Evolutionary conservation across 1,140 invertebrate genomes (phyloP), one percentile per base, ranked within the genome.

Genomic region (Ceratosolen fusciceps): DNA sequence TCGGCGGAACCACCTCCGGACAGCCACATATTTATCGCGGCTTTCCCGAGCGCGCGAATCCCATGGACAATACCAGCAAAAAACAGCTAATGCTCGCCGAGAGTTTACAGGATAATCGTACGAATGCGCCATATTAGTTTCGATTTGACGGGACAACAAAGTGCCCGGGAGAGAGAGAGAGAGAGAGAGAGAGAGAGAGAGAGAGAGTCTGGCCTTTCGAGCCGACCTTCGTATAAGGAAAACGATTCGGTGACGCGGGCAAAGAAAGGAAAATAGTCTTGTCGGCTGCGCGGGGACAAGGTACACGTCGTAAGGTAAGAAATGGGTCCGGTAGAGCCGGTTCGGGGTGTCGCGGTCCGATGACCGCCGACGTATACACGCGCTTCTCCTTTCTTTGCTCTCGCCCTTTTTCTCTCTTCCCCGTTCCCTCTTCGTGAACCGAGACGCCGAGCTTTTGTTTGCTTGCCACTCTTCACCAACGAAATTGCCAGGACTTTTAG

Each of bases 331-430:
- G 47, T 49, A 21, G 8, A 54, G 47, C 70, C 70, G 70, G 70
- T 72, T 72, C 26, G 54, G 47, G 47, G 47, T 72, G 70, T 72
- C 29, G 24, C 70, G 47, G 47, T 54, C 31, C 26, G 29, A 2
- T 54, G 39, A 14, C 2, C 58, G 19, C 58, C 5, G 58, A 43
- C 12, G 5, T 12, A 43, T 12, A 12, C 39, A 16, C 43, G 10
- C 10, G 4, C 29, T 67, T 31, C 37, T 67, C 34, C 1, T n/a
- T 24, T 67, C 21, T 39, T 39, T 67, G 2, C 31, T n/a, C 16
- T 65, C 37, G 5, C 37, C 37, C 37, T 67, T 43, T 12, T 43
- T 12, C 39, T 43, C 12, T 43, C 5, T 43, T 43, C 39, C 39
- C 39, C 39, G 12, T 12, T 43, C 39, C 12, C 39, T 43, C 39